Conservation (phyloP, 2,113 vertebrate species). For the Limnothrissa miodon region DNA sequence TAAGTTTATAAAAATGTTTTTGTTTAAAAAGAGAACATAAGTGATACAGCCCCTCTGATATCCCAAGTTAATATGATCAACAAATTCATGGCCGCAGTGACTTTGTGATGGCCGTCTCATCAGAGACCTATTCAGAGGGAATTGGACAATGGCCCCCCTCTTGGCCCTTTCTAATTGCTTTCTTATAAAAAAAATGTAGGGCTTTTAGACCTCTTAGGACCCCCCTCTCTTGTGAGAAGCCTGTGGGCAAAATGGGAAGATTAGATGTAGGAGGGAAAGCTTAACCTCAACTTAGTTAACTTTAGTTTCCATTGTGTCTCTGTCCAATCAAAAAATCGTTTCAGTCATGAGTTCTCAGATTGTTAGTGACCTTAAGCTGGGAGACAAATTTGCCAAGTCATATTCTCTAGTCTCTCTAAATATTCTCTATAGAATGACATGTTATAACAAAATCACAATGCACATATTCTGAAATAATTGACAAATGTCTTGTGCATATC, state of each 20-base stretch:
- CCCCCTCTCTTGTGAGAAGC: slow-evolving; percentile 29
- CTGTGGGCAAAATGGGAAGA: slow-evolving; percentile 18
- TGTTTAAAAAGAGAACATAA: too few species aligned
- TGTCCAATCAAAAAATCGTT: background rate
- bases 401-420: too few species aligned
- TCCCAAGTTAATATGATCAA: background rate
- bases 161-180: slow-evolving; percentile 34
- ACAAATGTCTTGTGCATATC: background rate
- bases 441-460: background rate
- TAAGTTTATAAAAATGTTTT: background rate
- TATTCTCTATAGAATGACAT: background rate
- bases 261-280: slow-evolving; percentile 11
- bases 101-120: slow-evolving; percentile 13
- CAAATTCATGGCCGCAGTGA: slow-evolving; percentile 6
- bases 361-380: background rate
- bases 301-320: slow-evolving; percentile 7
- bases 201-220: slow-evolving; percentile 39
- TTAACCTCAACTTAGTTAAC: slow-evolving; percentile 18
- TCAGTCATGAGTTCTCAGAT: slow-evolving; percentile 14
- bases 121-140: background rate
- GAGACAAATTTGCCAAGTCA: background rate
- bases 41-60: background rate
- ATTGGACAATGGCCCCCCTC: slow-evolving; percentile 29
- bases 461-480: background rate
- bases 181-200: slow-evolving; percentile 41